Conservation (phyloP, 2,888 invertebrate species). For the Micoletzkya japonica region DNA sequence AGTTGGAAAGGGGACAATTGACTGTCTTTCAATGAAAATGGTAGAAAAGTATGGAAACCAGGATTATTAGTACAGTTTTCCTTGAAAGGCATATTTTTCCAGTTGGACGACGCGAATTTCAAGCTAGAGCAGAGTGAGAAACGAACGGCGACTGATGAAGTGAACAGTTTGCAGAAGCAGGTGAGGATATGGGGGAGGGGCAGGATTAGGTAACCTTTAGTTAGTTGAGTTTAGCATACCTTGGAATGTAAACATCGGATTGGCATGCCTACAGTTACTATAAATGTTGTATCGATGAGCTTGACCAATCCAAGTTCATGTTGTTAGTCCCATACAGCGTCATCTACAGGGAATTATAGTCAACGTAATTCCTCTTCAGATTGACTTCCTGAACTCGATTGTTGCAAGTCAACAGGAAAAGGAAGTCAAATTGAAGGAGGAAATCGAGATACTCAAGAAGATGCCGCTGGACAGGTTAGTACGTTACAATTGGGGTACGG, state of each 20-base stretch:
- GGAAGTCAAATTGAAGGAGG: constrained; percentile 80
- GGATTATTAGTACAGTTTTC: no score
- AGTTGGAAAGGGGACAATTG: no score
- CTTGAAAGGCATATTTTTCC: no score
- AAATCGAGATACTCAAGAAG: constrained; percentile 73
- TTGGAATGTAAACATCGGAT: no score
- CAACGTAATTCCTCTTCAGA: constrained; percentile 61
- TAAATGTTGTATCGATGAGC: no score
- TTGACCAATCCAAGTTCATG: no score
- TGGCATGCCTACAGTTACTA: no score
- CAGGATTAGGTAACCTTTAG: no score
- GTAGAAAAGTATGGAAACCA: background rate
- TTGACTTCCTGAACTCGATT: constrained; percentile 88
- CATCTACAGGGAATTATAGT: no score
- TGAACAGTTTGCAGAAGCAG: constrained; percentile 12
- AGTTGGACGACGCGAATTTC: constrained; percentile 16
- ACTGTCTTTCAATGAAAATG: background rate
- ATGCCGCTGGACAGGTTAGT: constrained; percentile 22
- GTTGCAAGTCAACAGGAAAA: constrained; percentile 94
- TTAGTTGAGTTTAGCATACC: no score
- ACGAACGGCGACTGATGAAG: constrained; percentile 20
- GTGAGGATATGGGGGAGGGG: background rate
- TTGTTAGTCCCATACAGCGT: no score
- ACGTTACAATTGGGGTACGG: no score
- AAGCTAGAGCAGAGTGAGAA: constrained; percentile 22